phyloP scores from a whole-genome alignment of 2,888 invertebrate genomes.

The Schrankia costaestrigalis region DNA sequence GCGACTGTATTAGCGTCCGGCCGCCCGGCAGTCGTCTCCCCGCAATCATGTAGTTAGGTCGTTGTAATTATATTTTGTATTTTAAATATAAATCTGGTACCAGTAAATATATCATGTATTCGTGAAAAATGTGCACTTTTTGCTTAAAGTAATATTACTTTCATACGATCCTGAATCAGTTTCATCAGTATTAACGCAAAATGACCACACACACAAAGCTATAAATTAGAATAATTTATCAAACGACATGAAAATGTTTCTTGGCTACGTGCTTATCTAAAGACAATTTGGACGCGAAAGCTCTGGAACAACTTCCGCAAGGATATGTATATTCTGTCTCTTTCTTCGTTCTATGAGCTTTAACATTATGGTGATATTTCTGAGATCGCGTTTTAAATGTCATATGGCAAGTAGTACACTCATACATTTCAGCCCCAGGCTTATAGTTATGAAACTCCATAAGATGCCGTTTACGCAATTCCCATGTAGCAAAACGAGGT shows the following conservation, averaged over 20 bases:
- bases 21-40: no score
- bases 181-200: no score
- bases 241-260: slow-evolving; percentile 67
- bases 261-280: slow-evolving; percentile 78
- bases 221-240: no score
- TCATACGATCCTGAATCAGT: no score
- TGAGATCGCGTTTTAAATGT: slow-evolving; percentile 70
- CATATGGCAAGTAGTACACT: slow-evolving; percentile 73
- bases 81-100: no score
- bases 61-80: no score
- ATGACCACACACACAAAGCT: no score
- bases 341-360: slow-evolving; percentile 69
- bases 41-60: no score
- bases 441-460: slow-evolving; percentile 72
- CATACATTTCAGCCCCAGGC: slow-evolving; percentile 70
- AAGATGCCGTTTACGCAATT: slow-evolving; percentile 62
- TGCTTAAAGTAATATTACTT: no score
- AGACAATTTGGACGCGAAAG: slow-evolving; percentile 75
- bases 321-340: slow-evolving; percentile 69
- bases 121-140: no score
- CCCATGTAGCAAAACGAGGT: slow-evolving; percentile 71
- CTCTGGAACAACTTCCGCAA: slow-evolving; percentile 72
- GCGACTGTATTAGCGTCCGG: no score
- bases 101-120: no score
- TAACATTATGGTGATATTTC: slow-evolving; percentile 72